Evolutionary conservation across 2,113 vertebrate genomes (phyloP), one percentile per base, ranked within the genome.

Genomic region (Neogobius melanostomus): DNA sequence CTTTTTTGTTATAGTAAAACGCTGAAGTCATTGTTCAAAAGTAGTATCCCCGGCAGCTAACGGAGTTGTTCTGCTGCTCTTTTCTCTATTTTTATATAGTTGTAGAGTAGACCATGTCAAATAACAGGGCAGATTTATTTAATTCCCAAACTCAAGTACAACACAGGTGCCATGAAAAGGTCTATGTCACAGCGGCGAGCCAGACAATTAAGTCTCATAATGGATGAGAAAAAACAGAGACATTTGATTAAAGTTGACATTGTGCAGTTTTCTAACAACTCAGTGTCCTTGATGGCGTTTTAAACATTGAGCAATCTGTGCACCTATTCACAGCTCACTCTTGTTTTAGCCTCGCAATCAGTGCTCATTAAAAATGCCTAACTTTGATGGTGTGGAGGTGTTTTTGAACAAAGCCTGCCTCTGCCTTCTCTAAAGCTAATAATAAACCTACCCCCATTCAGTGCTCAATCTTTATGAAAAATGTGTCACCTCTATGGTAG

Each of bases 391-490:
- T 56, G 79, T 76, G 76, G 69, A 79, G 80, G 75, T 76, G 74
- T 78, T 69, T 3, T 2, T 64, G 68, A 83, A 79, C 74, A 84
- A 54, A 60, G 69, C 46, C 61, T 64, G 69, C 46, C 61, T 51
- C 44, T 64, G 62, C 56, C 65, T n/a, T 74, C 77, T 82, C 74
- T 77, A 81, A 62, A 78, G 72, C 69, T 80, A 82, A 84, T 81
- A 86, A 80, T 83, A 80, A 72, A 67, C 14, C 72, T 64, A 57
- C 64, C 66, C 15, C 12, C 9, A 11, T 71, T 59, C 21, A 46
- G 47, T 49, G 73, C 64, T 57, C 43, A 7, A 16, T 46, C 48
- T 62, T 82, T 44, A 62, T 56, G 16, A 69, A 68, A 73, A 21
- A 71, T 59, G n/a, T 53, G 64, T 45, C 21, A 6, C 49, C 72